Conservation (phyloP, 2,888 invertebrate genomes). For the Phytoseiulus persimilis region DNA sequence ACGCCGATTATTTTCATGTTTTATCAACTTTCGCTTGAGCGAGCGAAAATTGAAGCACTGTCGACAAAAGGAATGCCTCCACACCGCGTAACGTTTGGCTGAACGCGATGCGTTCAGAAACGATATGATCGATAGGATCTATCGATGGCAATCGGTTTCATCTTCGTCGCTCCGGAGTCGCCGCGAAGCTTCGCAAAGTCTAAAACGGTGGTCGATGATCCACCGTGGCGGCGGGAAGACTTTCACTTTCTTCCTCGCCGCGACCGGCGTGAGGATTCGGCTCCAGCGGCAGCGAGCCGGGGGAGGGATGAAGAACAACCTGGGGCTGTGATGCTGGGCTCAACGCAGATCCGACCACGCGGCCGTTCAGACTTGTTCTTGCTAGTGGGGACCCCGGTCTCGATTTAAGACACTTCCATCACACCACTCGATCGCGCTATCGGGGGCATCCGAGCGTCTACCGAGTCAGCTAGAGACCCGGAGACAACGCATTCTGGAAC, state of each 20-base stretch:
- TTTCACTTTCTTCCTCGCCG: not conserved
- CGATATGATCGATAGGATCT: not conserved
- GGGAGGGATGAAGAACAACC: slow-evolving; percentile 5
- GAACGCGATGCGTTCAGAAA: not conserved
- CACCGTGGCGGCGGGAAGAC: not conserved
- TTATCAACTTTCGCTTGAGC: no score
- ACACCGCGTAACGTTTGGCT: not conserved
- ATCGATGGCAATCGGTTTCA: not conserved
- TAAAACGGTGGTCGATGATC: not conserved
- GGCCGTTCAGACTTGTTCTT: not conserved
- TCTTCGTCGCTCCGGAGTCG: not conserved
- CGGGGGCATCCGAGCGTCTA: not conserved
- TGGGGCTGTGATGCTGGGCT: not conserved
- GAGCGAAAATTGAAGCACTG: not conserved
- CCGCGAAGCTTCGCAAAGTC: not conserved
- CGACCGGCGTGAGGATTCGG: not conserved
- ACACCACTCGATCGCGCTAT: not conserved
- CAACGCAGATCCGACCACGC: not conserved
- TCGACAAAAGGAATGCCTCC: not conserved
- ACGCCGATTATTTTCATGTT: no score
- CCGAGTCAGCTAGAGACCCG: not conserved
- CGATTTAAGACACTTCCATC: not conserved
- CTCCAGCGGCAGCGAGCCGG: not conserved
- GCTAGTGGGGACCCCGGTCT: not conserved
- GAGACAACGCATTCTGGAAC: not conserved